phyloP scores from a whole-genome alignment of 2,888 invertebrate genomes.

The Strigamia crassipes region DNA sequence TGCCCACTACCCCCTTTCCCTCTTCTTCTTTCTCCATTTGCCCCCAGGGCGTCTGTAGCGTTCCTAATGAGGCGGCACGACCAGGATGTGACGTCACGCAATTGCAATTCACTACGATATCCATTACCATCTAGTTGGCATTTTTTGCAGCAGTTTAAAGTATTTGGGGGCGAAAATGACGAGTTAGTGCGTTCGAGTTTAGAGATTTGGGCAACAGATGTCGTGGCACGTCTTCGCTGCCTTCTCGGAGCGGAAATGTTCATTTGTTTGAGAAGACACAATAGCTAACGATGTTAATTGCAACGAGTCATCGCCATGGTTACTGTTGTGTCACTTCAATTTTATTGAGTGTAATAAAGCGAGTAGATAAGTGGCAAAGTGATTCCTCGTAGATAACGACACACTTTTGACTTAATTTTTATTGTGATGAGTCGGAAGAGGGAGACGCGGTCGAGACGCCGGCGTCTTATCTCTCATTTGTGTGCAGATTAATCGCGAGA shows the following conservation, averaged over 20 bases:
- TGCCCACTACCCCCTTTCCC: background rate
- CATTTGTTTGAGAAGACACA: conserved; percentile 19
- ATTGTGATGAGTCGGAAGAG: conserved; percentile 38
- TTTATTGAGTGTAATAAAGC: conserved; percentile 36
- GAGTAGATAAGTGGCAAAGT: conserved; percentile 27
- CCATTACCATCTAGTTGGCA: conserved; percentile 7
- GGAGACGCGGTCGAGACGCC: conserved; percentile 25
- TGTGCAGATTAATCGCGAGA: conserved; percentile 34
- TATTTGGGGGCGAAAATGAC: background rate
- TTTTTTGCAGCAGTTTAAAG: background rate
- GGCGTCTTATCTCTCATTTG: conserved; percentile 20
- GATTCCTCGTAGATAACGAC: conserved; percentile 29
- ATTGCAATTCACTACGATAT: conserved; percentile 1
- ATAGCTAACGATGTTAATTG: conserved; percentile 32
- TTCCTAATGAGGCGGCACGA: conserved; percentile 23
- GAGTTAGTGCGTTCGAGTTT: background rate
- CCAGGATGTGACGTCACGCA: conserved; percentile 14
- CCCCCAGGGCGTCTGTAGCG: conserved; percentile 20
- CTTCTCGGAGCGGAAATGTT: background rate
- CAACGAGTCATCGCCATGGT: conserved; percentile 26
- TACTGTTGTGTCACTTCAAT: conserved; percentile 35
- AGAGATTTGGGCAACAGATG: background rate
- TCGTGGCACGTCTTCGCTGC: background rate
- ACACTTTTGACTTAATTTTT: conserved; percentile 34
- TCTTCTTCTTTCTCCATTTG: conserved; percentile 2